Conservation (phyloP, 1,140 invertebrate genomes). For the Hyphantria cunea region DNA sequence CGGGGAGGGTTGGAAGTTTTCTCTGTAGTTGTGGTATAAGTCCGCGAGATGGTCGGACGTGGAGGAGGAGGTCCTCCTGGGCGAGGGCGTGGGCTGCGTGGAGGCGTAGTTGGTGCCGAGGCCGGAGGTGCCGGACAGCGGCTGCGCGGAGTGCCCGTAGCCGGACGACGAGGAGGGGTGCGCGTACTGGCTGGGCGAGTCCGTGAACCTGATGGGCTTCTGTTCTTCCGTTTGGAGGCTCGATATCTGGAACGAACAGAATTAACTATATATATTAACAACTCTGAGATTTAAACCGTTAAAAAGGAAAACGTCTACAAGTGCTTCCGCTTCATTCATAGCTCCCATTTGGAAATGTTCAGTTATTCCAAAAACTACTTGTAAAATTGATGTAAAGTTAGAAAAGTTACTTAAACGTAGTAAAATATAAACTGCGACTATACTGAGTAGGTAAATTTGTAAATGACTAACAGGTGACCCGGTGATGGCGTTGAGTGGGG, state of each 20-base stretch:
- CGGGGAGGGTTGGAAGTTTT: constrained; percentile 64
- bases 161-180: constrained; percentile 73
- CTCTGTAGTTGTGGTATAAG: constrained; percentile 70
- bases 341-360: too few relatives aligned
- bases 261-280: constrained; percentile 2
- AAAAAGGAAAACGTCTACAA: too few relatives aligned
- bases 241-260: constrained; percentile 56
- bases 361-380: too few relatives aligned
- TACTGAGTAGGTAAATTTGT: too few relatives aligned
- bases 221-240: constrained; percentile 80
- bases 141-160: constrained; percentile 67
- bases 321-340: too few relatives aligned
- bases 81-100: constrained; percentile 85
- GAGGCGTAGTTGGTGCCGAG: constrained; percentile 79
- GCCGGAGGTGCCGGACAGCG: constrained; percentile 70
- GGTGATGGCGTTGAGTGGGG: constrained; percentile 83
- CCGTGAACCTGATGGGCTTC: constrained; percentile 88
- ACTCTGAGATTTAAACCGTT: too few relatives aligned
- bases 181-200: constrained; percentile 88
- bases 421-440: too few relatives aligned
- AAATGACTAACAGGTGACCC: constrained; percentile 53
- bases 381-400: too few relatives aligned
- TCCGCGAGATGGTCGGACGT: constrained; percentile 63
- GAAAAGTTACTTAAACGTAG: too few relatives aligned
- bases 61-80: constrained; percentile 73